Base-by-base conservation (phyloP, 2,113 vertebrate species). In the Rattus rattus region DNA sequence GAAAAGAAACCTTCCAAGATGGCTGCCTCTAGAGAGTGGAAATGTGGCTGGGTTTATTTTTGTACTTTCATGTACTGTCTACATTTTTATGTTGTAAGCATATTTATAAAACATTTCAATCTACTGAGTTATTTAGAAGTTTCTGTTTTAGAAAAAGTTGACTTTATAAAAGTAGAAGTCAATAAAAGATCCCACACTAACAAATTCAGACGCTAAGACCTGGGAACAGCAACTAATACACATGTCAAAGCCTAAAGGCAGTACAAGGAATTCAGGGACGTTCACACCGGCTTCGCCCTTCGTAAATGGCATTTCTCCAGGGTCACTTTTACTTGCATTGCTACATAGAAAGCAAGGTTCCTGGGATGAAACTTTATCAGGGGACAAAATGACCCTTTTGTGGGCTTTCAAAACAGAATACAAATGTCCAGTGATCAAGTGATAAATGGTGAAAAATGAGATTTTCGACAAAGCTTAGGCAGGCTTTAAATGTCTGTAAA, bases 391-490 rank as follows among this genome's bases (percentile, higher is more conserved):
- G 12, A 88, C 73, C n/a, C 43, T 91, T 94, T 97, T 26, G 12
- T 75, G 89, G 43, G 33, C 75, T 90, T 97, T 36, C 59, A 92
- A 88, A 93, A 47, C 52, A 92, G 14, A 67, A 90, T 69, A 79
- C 5, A 69, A 91, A 75, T 65, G n/a, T 93, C 63, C 90, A 72
- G 93, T 63, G 92, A 85, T 54, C 16, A 85, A 90, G 56, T 65
- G 43, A 96, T 94, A 95, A 95, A 96, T 1, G 91, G 54, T 94
- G 22, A 43, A 96, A 80, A 80, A 90, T 61, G 52, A 92, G 12
- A 90, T 69, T 90, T 95, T 63, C 13, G 70, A 16, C 56, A 73
- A 79, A 96, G 69, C 70, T 92, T 49, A 92, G 73, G 83, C n/a
- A 93, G 72, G 19, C 56, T 93, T 61, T 80, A 92, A 69, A 43